These are phyloP conservation scores for Parnassius orleans DNA, from an alignment of 2,888 invertebrate species.

Conservation along the genomic window DNA sequence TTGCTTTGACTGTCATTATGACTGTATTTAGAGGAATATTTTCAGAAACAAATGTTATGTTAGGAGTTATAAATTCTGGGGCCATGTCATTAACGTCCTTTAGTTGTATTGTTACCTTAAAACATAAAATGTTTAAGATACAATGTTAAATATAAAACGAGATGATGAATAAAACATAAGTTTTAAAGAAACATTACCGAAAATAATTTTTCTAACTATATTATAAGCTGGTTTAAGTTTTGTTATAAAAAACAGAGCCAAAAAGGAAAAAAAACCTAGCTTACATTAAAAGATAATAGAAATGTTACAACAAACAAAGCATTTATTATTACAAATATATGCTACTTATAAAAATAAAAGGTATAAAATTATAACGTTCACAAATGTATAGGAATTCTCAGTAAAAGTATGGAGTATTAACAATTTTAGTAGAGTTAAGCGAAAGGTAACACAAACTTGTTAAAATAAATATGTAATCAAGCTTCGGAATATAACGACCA, in stretches of 20 bases:
- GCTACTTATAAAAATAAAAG: neutral
- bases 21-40: conserved; percentile 93
- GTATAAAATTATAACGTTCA: conserved; percentile 11
- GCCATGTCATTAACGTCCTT: conserved; percentile 96
- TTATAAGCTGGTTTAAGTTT: conserved; percentile 14
- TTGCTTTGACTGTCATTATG: conserved; percentile 92
- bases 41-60: conserved; percentile 89
- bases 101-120: conserved; percentile 91
- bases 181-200: conserved; percentile 9
- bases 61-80: conserved; percentile 91
- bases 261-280: too few species aligned
- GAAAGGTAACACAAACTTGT: conserved; percentile 53
- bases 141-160: conserved; percentile 18
- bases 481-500: conserved; percentile 10
- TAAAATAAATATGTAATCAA: conserved; percentile 45
- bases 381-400: conserved; percentile 26
- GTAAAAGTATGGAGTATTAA: conserved; percentile 31
- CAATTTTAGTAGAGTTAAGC: conserved; percentile 42
- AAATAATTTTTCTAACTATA: conserved; percentile 20
- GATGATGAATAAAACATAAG: conserved; percentile 26
- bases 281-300: neutral
- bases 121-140: conserved; percentile 25
- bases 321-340: neutral
- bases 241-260: neutral
- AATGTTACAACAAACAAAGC: neutral